Evolutionary conservation across 2,888 invertebrate genomes (phyloP).

Genomic region (Pollenia amentaria): DNA sequence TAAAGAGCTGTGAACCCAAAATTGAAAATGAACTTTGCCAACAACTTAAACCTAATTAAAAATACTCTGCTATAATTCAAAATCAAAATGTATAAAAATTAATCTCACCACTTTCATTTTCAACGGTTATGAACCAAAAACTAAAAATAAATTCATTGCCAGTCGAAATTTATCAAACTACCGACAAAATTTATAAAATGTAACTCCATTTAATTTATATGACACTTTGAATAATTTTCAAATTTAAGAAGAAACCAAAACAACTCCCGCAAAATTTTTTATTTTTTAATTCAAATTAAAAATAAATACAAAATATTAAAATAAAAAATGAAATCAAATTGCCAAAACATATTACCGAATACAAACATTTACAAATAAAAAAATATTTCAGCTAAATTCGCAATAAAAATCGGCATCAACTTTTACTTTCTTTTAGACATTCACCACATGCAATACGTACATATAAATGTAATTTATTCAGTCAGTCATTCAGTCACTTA

Average conservation of each 20-base stretch:
- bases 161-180: constrained; percentile 15
- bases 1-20: background rate
- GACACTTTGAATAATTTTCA: constrained; percentile 34
- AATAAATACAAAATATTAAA: background rate
- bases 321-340: constrained; percentile 2
- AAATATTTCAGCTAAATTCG: constrained; percentile 40
- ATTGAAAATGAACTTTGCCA: constrained; percentile 1
- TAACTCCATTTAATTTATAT: constrained; percentile 28
- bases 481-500: no score
- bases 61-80: background rate
- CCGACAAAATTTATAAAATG: constrained; percentile 2
- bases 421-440: constrained; percentile 64
- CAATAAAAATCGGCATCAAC: constrained; percentile 54
- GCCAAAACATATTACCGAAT: constrained; percentile 23
- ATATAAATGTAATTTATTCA: no score
- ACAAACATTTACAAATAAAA: background rate
- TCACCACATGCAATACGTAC: background rate
- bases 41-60: background rate
- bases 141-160: constrained; percentile 10
- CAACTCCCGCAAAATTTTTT: constrained; percentile 48
- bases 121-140: constrained; percentile 24
- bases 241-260: constrained; percentile 10
- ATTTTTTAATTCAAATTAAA: background rate
- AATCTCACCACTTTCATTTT: constrained; percentile 48
- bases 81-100: constrained; percentile 2